Base-by-base conservation (phyloP, 2,888 invertebrate species). In the Amorpha juglandis region DNA sequence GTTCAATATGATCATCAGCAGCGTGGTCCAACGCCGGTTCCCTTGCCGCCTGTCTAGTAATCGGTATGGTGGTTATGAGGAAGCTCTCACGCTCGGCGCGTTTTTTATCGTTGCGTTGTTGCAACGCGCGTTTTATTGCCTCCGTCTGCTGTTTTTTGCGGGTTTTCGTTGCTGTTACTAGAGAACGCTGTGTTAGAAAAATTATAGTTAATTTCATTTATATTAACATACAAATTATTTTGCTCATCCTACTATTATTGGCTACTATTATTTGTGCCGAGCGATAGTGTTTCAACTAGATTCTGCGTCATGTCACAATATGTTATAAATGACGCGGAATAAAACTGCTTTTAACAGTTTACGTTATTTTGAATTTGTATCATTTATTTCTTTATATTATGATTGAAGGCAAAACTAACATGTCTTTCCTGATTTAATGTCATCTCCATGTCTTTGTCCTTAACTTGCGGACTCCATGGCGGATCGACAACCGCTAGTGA, bases 141-240 rank as follows among this genome's bases (percentile, higher is more conserved):
- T 99, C 99, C 21, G 99, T 99, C 89, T 99, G 99, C 86, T 99
- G 99, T 86, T 99, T 99, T 84, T 99, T 98, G 21, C 99, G 95
- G 0, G 99, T 99, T 87, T 99, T 99, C 0, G 99, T 99, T 11
- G 99, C 99, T 35, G 99, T 99, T 62, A 99, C 99, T 78, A 99
- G 91, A 7, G 99, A 98, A 71, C 98, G 95, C 97, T 98, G 87
- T 35, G 65, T 65, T 33, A 51, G 6, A 9, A n/a, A 42, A 19
- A 45, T n/a, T 33, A 47, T 27, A 3, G 11, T 1, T 11, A 2
- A 48, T 33, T n/a, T 35, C 27, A 3, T 27, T 27, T 27, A 27
- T 1, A 27, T 27, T 27, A 27, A 27, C 27, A 27, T 3, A 27
- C 27, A 27, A 27, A 27, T 27, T 27, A 27, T 27, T 4, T 27